A percentile compares a stretch with the other conserved stretches of the same genome.
Evolutionary conservation across 2,888 invertebrate species (phyloP).

Genomic region (Priocnemis perturbator): DNA sequence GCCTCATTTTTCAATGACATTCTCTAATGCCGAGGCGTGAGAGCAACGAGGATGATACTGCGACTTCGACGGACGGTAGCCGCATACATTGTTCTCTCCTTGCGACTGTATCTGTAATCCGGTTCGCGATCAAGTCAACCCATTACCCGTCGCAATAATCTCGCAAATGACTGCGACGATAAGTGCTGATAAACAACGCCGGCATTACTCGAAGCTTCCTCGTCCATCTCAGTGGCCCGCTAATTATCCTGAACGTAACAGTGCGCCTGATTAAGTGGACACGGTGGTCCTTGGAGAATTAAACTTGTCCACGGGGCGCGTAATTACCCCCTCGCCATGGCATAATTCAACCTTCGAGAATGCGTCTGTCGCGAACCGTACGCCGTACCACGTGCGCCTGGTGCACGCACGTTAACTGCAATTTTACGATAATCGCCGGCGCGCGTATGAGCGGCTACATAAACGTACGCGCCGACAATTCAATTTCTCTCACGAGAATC

Average conservation of each 20-base stretch:
- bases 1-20: constrained; percentile 58
- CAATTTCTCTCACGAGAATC: too few species aligned
- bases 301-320: neutral
- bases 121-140: neutral
- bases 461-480: too few species aligned
- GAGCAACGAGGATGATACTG: constrained; percentile 45
- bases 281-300: neutral
- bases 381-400: too few species aligned
- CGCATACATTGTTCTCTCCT: constrained; percentile 42
- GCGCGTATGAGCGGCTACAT: too few species aligned
- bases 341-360: too few species aligned
- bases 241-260: constrained; percentile 1
- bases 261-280: constrained; percentile 2
- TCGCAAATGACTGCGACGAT: neutral
- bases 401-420: too few species aligned
- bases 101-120: neutral
- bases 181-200: constrained; percentile 3
- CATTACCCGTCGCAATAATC: neutral
- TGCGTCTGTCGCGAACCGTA: too few species aligned
- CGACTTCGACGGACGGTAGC: constrained; percentile 27
- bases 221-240: neutral
- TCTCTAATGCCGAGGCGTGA: constrained; percentile 12
- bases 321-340: neutral
- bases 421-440: too few species aligned
- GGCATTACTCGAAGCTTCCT: neutral